A percentile compares a stretch with the other conserved stretches of the same genome.
Conservation (phyloP, 2,888 invertebrate genomes). For the Zhuqinia jingwanae region DNA sequence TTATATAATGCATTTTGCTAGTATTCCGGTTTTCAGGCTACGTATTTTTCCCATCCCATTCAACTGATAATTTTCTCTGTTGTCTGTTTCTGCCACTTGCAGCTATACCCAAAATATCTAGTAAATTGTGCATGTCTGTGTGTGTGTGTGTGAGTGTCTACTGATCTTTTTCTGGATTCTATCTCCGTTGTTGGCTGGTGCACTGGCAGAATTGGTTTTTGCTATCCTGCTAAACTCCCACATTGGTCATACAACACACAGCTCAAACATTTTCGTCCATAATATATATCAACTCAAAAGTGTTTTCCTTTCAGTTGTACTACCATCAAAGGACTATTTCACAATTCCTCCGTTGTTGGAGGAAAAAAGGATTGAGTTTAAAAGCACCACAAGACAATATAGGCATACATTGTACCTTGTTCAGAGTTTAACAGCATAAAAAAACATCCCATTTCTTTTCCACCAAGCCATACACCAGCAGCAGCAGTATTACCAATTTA, state of each 20-base stretch:
- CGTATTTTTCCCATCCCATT: slow-evolving; percentile 68
- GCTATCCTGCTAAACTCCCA: neutral
- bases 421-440: no score
- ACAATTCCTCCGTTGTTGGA: neutral
- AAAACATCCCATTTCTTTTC: neutral
- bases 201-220: slow-evolving; percentile 3
- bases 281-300: neutral
- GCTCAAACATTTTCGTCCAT: neutral
- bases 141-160: no score
- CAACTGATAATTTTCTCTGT: slow-evolving; percentile 61
- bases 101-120: slow-evolving; percentile 32
- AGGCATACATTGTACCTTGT: no score
- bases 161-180: slow-evolving; percentile 15
- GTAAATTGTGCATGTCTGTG: no score
- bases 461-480: slow-evolving; percentile 20
- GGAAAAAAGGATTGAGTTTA: slow-evolving; percentile 6
- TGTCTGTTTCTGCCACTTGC: slow-evolving; percentile 51
- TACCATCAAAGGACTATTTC: neutral
- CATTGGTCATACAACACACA: neutral
- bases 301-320: neutral
- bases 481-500: slow-evolving; percentile 5
- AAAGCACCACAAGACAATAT: no score
- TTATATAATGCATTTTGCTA: slow-evolving; percentile 40
- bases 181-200: slow-evolving; percentile 50
- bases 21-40: no score